Evolutionary conservation across 2,888 invertebrate species (phyloP).

Genomic region (Apocheima hispidaria): DNA sequence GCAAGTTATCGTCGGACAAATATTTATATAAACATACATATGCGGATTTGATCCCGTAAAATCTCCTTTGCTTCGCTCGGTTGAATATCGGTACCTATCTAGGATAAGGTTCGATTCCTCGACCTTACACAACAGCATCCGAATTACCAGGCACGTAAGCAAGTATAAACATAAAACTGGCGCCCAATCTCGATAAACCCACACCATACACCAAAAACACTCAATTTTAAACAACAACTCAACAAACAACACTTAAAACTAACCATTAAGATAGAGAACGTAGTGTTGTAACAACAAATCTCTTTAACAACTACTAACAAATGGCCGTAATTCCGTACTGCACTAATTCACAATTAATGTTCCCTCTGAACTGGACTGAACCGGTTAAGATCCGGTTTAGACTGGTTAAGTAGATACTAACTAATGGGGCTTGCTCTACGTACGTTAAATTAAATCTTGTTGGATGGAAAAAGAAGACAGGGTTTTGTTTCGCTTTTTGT

Average conservation of each 20-base stretch:
- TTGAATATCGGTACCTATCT: too few species aligned
- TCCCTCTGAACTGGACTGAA: conserved; percentile 47
- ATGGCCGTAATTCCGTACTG: conserved; percentile 61
- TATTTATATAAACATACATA: too few species aligned
- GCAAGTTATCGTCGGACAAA: too few species aligned
- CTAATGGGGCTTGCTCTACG: conserved; percentile 55
- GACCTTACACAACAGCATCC: too few species aligned
- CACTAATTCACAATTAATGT: conserved; percentile 75
- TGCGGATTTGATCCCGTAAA: too few species aligned
- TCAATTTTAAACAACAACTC: conserved; percentile 26
- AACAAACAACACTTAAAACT: conserved; percentile 29
- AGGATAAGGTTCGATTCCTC: too few species aligned
- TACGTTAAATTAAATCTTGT: conserved; percentile 49
- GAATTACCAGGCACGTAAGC: too few species aligned
- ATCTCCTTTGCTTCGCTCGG: too few species aligned
- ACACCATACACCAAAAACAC: conserved; percentile 7
- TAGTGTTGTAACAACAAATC: conserved; percentile 45
- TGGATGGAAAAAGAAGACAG: conserved; percentile 41
- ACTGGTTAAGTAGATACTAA: conserved; percentile 61
- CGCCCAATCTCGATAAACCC: conserved; percentile 14
- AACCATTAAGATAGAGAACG: conserved; percentile 30
- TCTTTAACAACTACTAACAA: conserved; percentile 63
- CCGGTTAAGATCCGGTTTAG: conserved; percentile 62
- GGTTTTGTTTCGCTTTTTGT: conserved; percentile 34
- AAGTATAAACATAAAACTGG: conserved; percentile 1